Percentiles rank a stretch among this genome's conserved stretches.
Conservation (phyloP, 2,797 vertebrate species). For the Enteromius afrohamiltoni region DNA sequence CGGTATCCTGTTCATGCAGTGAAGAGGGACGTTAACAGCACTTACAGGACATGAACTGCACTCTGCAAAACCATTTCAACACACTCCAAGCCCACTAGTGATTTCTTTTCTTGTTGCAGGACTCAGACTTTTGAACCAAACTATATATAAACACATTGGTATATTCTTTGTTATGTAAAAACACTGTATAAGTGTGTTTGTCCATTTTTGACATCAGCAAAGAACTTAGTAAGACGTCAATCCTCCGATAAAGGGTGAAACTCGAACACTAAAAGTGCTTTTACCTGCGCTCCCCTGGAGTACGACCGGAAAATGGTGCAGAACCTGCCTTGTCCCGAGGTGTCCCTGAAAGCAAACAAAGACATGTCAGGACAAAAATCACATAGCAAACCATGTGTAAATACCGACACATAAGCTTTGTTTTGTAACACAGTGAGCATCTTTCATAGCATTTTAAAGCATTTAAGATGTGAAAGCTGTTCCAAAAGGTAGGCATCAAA, state of each 20-base stretch:
- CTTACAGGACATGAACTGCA: constrained; percentile 17
- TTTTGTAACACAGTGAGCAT: neutral
- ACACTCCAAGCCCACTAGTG: neutral
- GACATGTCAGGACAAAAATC: constrained; percentile 30
- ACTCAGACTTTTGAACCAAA: neutral
- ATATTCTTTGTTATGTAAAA: neutral
- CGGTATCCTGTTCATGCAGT: constrained; percentile 32
- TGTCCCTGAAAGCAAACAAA: constrained; percentile 84
- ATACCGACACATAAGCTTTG: neutral
- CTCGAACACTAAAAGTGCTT: constrained; percentile 25
- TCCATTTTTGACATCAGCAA: neutral
- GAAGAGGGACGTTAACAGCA: constrained; percentile 4
- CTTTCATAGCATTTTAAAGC: neutral
- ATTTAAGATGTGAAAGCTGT: neutral
- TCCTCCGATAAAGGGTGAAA: neutral
- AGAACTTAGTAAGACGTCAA: neutral
- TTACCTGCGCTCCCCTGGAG: constrained; percentile 96
- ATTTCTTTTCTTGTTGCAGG: neutral
- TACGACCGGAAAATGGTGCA: constrained; percentile 99
- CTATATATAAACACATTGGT: neutral
- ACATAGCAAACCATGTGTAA: neutral
- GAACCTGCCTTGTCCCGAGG: constrained; percentile 96
- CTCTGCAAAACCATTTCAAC: neutral
- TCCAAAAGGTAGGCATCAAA: neutral
- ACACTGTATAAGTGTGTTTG: neutral